Evolutionary conservation across 2,797 vertebrate species (phyloP).

Genomic region (Erithacus rubecula): DNA sequence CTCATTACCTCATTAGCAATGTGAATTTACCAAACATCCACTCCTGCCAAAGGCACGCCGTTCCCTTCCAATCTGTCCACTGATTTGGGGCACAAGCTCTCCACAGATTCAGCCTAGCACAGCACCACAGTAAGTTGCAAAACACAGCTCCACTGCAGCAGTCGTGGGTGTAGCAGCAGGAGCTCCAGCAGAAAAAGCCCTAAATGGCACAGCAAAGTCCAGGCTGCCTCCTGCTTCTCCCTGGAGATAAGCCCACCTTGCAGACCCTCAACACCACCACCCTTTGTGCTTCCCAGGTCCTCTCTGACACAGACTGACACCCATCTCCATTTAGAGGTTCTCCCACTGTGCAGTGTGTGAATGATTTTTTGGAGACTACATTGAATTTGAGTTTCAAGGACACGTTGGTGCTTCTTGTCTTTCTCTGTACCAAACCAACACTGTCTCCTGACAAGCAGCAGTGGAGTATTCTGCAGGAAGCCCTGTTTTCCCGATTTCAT

Average conservation of each 20-base stretch:
- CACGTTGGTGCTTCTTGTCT: neutral
- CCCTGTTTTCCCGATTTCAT: neutral
- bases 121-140: neutral
- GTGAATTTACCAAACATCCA: neutral
- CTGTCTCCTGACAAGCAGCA: neutral
- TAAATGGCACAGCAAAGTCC: neutral
- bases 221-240: neutral
- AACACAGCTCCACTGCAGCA: neutral
- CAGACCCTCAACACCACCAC: neutral
- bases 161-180: neutral
- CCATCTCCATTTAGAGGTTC: neutral
- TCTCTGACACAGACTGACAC: no score
- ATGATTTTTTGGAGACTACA: neutral
- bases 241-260: neutral
- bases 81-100: neutral
- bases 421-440: neutral
- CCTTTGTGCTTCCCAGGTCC: neutral
- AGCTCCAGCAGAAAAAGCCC: neutral
- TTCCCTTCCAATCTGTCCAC: neutral
- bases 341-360: neutral
- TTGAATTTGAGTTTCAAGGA: neutral
- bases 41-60: fast-evolving
- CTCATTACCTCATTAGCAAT: neutral
- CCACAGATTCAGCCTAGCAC: neutral
- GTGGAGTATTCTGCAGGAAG: neutral